Conservation (phyloP, 2,113 vertebrate genomes). For the Atherinomorus stipes region DNA sequence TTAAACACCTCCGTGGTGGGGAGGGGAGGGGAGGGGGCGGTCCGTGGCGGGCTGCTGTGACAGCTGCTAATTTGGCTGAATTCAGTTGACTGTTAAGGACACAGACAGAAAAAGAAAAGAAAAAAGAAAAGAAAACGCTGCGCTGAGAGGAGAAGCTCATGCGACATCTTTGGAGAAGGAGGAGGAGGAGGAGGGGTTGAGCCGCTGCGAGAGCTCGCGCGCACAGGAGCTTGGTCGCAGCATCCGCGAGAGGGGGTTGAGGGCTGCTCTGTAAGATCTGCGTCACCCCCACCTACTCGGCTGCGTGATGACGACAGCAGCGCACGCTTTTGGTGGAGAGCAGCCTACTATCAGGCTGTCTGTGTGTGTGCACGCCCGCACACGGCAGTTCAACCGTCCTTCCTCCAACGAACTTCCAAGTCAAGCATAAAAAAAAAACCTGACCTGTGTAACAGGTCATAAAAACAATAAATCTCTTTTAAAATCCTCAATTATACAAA, state of each 20-base stretch:
- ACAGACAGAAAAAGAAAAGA: constrained; percentile 27
- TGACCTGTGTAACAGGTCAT: no score
- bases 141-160: constrained; percentile 64
- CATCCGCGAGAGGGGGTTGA: constrained; percentile 71
- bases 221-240: constrained; percentile 80
- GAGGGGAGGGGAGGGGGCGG: constrained; percentile 13
- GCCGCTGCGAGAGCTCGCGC: constrained; percentile 75
- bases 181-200: constrained; percentile 61
- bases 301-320: constrained; percentile 70
- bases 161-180: constrained; percentile 77
- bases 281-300: constrained; percentile 59
- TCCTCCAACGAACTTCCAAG: no score
- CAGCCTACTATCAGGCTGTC: constrained; percentile 13
- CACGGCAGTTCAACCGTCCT: no score
- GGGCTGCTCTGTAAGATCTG: constrained; percentile 14
- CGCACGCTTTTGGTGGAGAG: neutral
- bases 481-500: no score
- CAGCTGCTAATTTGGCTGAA: constrained; percentile 35
- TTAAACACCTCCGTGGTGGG: constrained; percentile 65
- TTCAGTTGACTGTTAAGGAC: constrained; percentile 37
- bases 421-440: no score
- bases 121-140: constrained; percentile 43
- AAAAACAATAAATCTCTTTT: no score
- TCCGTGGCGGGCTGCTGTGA: constrained; percentile 1
- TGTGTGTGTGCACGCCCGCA: no score